Conservation (phyloP, 2,888 invertebrate genomes). For the Agrotis exclamationis region DNA sequence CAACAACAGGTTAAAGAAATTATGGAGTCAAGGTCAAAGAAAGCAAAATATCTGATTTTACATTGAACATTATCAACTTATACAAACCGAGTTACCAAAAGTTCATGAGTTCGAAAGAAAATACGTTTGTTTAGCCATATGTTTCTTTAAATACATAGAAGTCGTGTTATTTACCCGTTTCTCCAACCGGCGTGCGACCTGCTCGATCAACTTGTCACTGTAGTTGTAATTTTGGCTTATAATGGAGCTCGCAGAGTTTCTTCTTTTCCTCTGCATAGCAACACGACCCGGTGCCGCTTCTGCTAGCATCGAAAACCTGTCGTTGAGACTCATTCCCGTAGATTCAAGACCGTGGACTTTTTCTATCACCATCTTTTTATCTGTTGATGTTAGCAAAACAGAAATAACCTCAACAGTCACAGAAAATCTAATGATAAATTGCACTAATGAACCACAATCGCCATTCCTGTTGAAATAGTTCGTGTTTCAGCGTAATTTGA, state of each 20-base stretch:
- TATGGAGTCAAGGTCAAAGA: neutral
- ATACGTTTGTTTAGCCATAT: neutral
- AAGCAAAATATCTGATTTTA: neutral
- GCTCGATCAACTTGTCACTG: conserved; percentile 71
- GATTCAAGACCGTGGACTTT: conserved; percentile 85
- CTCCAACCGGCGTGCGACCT: conserved; percentile 78
- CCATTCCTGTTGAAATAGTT: conserved; percentile 40
- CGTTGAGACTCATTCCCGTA: conserved; percentile 82
- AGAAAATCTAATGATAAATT: conserved; percentile 17
- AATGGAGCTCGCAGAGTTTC: conserved; percentile 63
- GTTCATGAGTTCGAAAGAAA: no score
- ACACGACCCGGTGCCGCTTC: conserved; percentile 60
- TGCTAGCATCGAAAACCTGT: conserved; percentile 80
- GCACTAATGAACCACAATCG: conserved; percentile 39
- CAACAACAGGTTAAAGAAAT: neutral
- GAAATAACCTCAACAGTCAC: conserved; percentile 41
- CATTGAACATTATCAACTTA: no score
- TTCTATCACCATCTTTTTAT: conserved; percentile 78
- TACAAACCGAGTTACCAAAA: neutral
- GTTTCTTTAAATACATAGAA: neutral
- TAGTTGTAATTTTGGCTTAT: conserved; percentile 70
- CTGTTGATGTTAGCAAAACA: conserved; percentile 44
- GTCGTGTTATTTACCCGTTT: conserved; percentile 71
- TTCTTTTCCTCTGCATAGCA: conserved; percentile 59
- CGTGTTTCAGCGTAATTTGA: conserved; percentile 56